Percentiles rank a stretch among this genome's conserved stretches.
These are phyloP conservation scores for Brachionus plicatilis DNA, from an alignment of 1,140 invertebrate genomes.

Conservation along the genomic window DNA sequence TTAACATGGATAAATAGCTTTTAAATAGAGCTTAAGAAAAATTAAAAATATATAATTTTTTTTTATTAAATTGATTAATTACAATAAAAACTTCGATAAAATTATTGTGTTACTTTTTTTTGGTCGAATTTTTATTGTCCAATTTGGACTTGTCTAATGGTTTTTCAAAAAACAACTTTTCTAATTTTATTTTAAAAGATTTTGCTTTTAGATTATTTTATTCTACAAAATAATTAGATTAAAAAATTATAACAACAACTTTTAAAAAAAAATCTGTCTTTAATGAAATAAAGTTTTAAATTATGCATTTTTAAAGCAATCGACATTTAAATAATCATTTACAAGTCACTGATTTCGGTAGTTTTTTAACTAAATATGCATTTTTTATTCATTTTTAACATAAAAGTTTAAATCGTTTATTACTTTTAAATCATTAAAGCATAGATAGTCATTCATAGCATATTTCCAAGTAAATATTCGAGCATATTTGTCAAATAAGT, in stretches of 20 bases:
- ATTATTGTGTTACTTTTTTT: too few relatives aligned
- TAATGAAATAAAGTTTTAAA: neutral
- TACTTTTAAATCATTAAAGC: neutral
- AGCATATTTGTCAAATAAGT: constrained; percentile 74
- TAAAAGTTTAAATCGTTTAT: neutral
- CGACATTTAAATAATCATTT: neutral
- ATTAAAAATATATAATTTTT: too few relatives aligned
- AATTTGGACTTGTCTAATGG: too few relatives aligned
- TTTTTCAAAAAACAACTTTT: neutral
- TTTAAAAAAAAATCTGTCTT: neutral
- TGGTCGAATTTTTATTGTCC: too few relatives aligned
- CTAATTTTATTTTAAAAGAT: neutral
- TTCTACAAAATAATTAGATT: neutral
- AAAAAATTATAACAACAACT: neutral
- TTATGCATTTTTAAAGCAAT: neutral
- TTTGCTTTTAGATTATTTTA: neutral
- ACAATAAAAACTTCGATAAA: too few relatives aligned
- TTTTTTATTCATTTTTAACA: neutral
- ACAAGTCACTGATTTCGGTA: constrained; percentile 4
- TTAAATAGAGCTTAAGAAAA: too few relatives aligned
- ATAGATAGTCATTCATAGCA: constrained; percentile 72
- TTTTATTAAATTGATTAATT: too few relatives aligned
- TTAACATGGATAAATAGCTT: too few relatives aligned
- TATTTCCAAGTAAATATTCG: constrained; percentile 83
- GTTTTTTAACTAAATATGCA: neutral